Evolutionary conservation across 2,888 invertebrate species (phyloP).

Genomic region (Seira ritae): DNA sequence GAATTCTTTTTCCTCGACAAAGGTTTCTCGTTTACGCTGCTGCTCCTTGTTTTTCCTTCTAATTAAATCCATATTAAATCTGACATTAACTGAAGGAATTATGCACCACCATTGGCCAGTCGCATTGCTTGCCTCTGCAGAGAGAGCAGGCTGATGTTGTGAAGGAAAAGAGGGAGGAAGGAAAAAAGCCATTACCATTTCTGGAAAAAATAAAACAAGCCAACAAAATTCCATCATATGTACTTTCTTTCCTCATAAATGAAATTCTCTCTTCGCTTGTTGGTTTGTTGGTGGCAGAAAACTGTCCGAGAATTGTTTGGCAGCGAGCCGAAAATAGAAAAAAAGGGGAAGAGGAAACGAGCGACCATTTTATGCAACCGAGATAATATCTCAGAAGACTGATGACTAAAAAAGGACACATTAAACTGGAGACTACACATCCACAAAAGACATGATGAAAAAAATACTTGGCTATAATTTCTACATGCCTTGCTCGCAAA

Average conservation of each 20-base stretch:
- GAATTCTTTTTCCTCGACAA: background rate
- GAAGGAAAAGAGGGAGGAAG: background rate
- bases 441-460: slow-evolving; percentile 23
- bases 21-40: slow-evolving; percentile 6
- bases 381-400: slow-evolving; percentile 46
- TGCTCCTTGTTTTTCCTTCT: slow-evolving; percentile 29
- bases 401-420: slow-evolving; percentile 46
- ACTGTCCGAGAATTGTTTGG: slow-evolving; percentile 35
- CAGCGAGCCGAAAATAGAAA: slow-evolving; percentile 25
- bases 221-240: slow-evolving; percentile 31
- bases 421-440: slow-evolving; percentile 6
- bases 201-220: slow-evolving; percentile 36
- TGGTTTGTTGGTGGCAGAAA: slow-evolving; percentile 10
- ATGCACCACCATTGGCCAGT: slow-evolving; percentile 5
- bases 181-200: slow-evolving; percentile 25
- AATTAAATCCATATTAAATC: slow-evolving; percentile 57
- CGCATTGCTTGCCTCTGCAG: background rate
- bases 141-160: background rate
- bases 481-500: background rate
- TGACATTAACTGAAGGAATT: slow-evolving; percentile 46
- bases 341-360: slow-evolving; percentile 19
- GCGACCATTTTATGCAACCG: slow-evolving; percentile 42
- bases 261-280: slow-evolving; percentile 29
- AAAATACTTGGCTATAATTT: background rate
- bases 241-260: slow-evolving; percentile 31